Percentiles rank a stretch among this genome's conserved stretches.
Conservation (phyloP, 2,888 invertebrate genomes). For the Oligia strigilis region DNA sequence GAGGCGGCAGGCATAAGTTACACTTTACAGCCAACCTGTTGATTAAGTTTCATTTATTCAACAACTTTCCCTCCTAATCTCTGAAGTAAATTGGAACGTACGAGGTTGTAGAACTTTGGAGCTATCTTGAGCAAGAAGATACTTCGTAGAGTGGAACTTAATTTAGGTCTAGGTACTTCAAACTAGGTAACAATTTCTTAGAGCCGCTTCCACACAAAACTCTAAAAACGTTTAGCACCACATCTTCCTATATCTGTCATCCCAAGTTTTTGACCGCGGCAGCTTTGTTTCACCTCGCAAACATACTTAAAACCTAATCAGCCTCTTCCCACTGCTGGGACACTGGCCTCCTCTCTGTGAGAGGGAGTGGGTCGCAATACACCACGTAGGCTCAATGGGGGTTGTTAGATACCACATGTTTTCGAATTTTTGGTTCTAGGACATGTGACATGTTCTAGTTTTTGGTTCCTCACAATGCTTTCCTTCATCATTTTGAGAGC, state of each 20-base stretch:
- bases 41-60: slow-evolving; percentile 70
- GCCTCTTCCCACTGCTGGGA: too few relatives aligned
- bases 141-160: background rate
- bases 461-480: too few relatives aligned
- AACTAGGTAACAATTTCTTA: background rate
- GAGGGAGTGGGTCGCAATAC: too few relatives aligned
- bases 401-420: too few relatives aligned
- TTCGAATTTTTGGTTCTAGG: too few relatives aligned
- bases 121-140: background rate
- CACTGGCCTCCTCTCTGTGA: too few relatives aligned
- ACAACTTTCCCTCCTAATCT: slow-evolving; percentile 9
- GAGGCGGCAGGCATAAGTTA: background rate
- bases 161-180: background rate
- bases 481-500: too few relatives aligned
- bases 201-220: too few relatives aligned
- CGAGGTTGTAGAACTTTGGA: slow-evolving; percentile 5
- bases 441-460: too few relatives aligned
- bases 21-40: slow-evolving; percentile 63
- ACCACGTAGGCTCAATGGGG: too few relatives aligned
- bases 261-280: background rate
- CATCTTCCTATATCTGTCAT: background rate
- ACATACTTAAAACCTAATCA: background rate
- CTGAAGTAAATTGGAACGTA: background rate
- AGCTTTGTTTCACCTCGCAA: background rate
- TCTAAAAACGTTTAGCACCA: background rate